These are phyloP conservation scores for Prinia subflava DNA, from an alignment of 2,113 vertebrate species.

Conservation along the genomic window DNA sequence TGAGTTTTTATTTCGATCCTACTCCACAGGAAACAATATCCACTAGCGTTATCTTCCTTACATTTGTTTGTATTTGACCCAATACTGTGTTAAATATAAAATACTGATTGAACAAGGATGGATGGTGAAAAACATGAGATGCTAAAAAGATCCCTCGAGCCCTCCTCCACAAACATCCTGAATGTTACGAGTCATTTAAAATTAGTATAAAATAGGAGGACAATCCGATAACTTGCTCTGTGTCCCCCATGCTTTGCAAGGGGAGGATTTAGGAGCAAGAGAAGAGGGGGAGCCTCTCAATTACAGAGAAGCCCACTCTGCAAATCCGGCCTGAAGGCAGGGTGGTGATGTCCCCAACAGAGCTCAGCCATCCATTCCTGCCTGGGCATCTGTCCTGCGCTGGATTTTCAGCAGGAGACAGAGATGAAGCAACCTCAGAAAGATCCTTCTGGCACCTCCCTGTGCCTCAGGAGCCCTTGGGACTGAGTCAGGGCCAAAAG, in stretches of 20 bases:
- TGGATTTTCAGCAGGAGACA: neutral
- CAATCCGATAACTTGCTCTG: neutral
- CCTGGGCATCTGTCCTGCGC: fast-evolving
- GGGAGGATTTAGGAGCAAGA: neutral
- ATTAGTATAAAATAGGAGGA: constrained; percentile 33
- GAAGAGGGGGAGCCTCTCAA: neutral
- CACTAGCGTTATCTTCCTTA: constrained; percentile 17
- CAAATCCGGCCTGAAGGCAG: neutral
- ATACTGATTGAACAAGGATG: constrained; percentile 22
- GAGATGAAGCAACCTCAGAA: neutral
- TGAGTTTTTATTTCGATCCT: constrained; percentile 64
- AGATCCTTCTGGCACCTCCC: neutral
- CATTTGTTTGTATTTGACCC: constrained; percentile 15
- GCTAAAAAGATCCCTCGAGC: constrained; percentile 12
- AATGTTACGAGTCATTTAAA: neutral
- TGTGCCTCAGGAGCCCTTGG: neutral
- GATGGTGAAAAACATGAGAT: constrained; percentile 29
- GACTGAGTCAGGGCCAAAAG: neutral
- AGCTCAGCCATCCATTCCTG: neutral
- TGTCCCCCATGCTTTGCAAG: neutral
- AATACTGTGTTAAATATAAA: constrained; percentile 67
- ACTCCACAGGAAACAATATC: constrained; percentile 39
- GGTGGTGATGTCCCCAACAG: fast-evolving
- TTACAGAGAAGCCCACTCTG: neutral
- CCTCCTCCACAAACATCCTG: neutral